Percentiles rank a stretch among this genome's conserved stretches.
Evolutionary conservation across 2,113 vertebrate species (phyloP).

Genomic region (Callocephalon fimbriatum): DNA sequence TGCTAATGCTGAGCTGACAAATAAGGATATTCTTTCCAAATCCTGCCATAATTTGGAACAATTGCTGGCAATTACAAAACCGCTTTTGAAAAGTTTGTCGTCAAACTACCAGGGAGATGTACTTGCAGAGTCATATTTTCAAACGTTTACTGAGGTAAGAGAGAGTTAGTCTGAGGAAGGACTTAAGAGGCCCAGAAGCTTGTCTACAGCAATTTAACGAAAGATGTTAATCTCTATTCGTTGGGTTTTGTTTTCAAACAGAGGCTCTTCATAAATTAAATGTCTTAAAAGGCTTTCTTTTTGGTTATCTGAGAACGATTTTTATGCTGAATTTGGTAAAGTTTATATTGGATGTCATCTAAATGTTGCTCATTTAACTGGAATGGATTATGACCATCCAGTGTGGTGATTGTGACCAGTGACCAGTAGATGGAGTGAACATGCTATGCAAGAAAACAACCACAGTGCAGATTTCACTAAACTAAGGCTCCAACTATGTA

Average conservation of each 20-base stretch:
- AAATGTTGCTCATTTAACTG: background rate
- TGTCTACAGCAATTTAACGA: background rate
- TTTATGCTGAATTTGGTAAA: background rate
- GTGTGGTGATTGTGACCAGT: background rate
- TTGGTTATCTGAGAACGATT: background rate
- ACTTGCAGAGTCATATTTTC: background rate
- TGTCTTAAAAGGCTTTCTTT: background rate
- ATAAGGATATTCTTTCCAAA: background rate
- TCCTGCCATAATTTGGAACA: background rate
- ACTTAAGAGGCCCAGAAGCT: background rate
- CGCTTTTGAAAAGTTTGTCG: background rate
- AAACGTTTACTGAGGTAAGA: background rate
- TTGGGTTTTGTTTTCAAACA: background rate
- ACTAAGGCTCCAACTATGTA: background rate
- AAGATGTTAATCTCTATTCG: background rate
- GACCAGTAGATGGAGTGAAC: conserved; percentile 33
- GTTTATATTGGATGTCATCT: background rate
- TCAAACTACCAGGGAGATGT: background rate
- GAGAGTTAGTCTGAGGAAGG: background rate
- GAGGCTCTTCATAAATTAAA: background rate
- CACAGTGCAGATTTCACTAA: background rate
- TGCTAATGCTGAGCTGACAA: background rate
- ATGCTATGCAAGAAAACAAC: background rate
- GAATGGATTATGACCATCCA: background rate
- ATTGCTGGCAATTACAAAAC: background rate